phyloP scores from a whole-genome alignment of 2,113 vertebrate species.

The Ophiodon elongatus region DNA sequence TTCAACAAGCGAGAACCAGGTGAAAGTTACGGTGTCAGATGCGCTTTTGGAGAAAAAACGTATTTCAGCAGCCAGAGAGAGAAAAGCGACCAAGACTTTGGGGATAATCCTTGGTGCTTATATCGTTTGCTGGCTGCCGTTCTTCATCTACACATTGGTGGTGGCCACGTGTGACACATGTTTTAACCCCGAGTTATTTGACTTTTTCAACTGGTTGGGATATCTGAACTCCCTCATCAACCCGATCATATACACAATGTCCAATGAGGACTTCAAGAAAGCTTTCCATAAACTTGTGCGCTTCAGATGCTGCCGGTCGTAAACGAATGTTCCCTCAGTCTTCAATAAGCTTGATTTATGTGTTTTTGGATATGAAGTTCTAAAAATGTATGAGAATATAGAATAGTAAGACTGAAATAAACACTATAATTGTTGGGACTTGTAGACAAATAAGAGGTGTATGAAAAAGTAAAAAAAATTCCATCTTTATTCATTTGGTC shows the following conservation, averaged over 20 bases:
- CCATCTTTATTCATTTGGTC: not conserved
- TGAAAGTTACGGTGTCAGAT: constrained; percentile 95
- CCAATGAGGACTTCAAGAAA: constrained; percentile 95
- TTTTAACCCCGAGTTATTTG: constrained; percentile 88
- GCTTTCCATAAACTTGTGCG: constrained; percentile 93
- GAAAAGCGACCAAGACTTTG: constrained; percentile 97
- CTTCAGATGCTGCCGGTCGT: constrained; percentile 83
- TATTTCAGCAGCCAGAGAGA: constrained; percentile 95
- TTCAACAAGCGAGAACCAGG: constrained; percentile 89
- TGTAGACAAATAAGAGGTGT: not conserved
- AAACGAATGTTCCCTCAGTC: constrained; percentile 20
- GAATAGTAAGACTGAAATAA: not conserved
- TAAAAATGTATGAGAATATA: not conserved
- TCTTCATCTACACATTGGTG: constrained; percentile 95
- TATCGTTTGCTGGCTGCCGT: constrained; percentile 98
- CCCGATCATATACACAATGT: constrained; percentile 95
- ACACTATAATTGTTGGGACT: not conserved
- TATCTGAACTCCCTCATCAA: constrained; percentile 98
- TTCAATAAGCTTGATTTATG: not conserved
- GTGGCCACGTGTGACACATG: constrained; percentile 91
- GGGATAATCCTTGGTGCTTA: constrained; percentile 98
- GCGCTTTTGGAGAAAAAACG: constrained; percentile 96
- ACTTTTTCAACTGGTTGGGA: constrained; percentile 97
- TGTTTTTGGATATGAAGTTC: constrained; percentile 14
- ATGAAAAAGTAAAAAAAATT: not conserved